A percentile compares a stretch with the other conserved stretches of the same genome.
Conservation (phyloP, 1,140 invertebrate genomes). For the Cotesia typhae region DNA sequence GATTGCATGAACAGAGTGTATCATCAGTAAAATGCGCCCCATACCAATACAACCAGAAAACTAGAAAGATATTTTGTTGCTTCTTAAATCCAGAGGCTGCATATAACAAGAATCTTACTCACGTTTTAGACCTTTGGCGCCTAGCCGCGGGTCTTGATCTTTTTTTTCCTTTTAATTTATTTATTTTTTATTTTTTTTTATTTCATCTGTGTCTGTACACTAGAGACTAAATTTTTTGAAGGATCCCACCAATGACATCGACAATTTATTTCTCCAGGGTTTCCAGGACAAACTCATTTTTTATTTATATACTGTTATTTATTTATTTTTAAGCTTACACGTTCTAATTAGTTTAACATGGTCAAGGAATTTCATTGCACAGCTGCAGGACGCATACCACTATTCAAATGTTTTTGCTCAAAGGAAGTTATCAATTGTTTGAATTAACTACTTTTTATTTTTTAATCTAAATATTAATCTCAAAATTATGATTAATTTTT, state of each 20-base stretch:
- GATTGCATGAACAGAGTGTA: background rate
- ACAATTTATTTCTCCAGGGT: conserved; percentile 31
- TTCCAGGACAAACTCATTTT: conserved; percentile 7
- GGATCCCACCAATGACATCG: conserved; percentile 24
- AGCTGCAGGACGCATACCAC: conserved; percentile 16
- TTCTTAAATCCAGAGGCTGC: background rate
- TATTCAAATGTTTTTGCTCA: background rate
- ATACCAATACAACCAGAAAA: background rate
- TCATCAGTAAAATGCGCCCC: background rate
- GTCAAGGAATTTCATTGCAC: conserved; percentile 36
- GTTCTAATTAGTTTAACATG: conserved; percentile 39
- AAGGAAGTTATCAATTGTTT: conserved; percentile 13
- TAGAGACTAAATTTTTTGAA: background rate
- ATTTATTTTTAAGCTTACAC: conserved; percentile 25
- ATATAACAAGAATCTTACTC: conserved; percentile 22
- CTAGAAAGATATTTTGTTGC: background rate
- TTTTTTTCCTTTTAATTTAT: background rate
- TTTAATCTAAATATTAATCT: too few species aligned
- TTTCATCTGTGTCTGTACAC: conserved; percentile 6
- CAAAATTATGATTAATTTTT: too few species aligned
- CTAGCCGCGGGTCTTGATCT: conserved; percentile 7
- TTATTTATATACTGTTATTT: background rate
- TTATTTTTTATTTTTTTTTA: conserved; percentile 19
- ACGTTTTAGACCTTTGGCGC: conserved; percentile 25
- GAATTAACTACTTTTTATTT: background rate